These are phyloP conservation scores for Scolopax bukidnonensis DNA, from an alignment of 2,797 vertebrate species.

Conservation along the genomic window DNA sequence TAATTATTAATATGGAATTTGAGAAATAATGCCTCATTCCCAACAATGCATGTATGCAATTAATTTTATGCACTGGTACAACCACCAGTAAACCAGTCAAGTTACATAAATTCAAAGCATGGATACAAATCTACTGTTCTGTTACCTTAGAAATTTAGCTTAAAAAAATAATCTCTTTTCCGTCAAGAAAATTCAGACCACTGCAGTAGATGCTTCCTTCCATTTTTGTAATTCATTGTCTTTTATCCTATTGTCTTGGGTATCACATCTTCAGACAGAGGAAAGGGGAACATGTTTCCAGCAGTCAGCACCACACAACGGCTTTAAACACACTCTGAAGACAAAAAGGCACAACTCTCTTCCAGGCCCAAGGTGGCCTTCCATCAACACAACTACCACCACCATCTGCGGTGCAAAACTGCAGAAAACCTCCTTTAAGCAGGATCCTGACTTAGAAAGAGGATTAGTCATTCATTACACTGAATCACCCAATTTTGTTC, in stretches of 20 bases:
- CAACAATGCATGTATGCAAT: background rate
- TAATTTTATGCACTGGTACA: background rate
- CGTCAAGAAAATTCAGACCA: background rate
- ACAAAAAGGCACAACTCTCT: background rate
- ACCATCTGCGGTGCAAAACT: background rate
- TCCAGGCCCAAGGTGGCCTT: background rate
- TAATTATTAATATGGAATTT: background rate
- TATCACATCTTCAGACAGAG: background rate
- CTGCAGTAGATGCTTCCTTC: background rate
- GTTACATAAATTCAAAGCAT: background rate
- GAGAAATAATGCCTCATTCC: background rate
- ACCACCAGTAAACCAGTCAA: background rate
- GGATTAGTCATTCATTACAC: slow-evolving; percentile 9
- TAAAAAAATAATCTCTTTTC: background rate
- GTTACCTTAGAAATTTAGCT: background rate
- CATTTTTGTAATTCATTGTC: background rate
- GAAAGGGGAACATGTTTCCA: background rate
- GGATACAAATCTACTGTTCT: background rate
- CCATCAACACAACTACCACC: background rate
- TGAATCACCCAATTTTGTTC: background rate
- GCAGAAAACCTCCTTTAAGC: background rate
- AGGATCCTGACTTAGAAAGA: background rate
- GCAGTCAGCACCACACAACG: background rate
- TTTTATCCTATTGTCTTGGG: background rate
- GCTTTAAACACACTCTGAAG: background rate